Evolutionary conservation across 2,888 invertebrate genomes (phyloP).

Genomic region (Phasia obesa): DNA sequence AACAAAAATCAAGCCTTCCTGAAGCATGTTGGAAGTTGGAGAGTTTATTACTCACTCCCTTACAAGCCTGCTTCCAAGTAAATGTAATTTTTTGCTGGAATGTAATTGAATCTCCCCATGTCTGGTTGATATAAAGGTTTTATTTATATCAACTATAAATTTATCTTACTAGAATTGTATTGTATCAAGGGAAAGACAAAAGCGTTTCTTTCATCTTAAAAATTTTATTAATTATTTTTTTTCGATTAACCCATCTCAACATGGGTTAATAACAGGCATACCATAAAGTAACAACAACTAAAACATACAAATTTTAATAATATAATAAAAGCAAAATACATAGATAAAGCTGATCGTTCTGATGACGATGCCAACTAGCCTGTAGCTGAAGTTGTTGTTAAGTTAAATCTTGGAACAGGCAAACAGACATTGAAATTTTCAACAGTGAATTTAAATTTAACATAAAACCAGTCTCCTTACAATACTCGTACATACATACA

Average conservation of each 20-base stretch:
- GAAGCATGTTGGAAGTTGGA: no score
- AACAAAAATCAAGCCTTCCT: no score
- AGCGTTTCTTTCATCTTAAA: no score
- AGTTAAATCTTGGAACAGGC: slow-evolving; percentile 65
- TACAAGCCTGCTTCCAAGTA: no score
- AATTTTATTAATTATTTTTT: background rate
- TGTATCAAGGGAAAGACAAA: no score
- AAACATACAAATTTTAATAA: slow-evolving; percentile 8
- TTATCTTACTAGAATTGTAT: no score
- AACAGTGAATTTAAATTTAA: slow-evolving; percentile 59
- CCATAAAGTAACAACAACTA: slow-evolving; percentile 17
- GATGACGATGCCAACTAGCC: slow-evolving; percentile 37
- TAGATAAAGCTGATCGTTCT: slow-evolving; percentile 23
- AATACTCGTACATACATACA: background rate
- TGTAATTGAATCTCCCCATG: no score
- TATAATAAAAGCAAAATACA: slow-evolving; percentile 42
- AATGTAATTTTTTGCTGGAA: no score
- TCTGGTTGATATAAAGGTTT: no score
- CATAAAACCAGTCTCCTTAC: slow-evolving; percentile 62
- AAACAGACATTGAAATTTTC: slow-evolving; percentile 67
- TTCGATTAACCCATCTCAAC: background rate
- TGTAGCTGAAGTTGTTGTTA: slow-evolving; percentile 52
- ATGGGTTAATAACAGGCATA: slow-evolving; percentile 43
- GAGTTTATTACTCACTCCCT: no score
- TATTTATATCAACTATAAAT: no score